Evolutionary conservation across 2,888 invertebrate genomes (phyloP).

Genomic region (Phaedon cochleariae): DNA sequence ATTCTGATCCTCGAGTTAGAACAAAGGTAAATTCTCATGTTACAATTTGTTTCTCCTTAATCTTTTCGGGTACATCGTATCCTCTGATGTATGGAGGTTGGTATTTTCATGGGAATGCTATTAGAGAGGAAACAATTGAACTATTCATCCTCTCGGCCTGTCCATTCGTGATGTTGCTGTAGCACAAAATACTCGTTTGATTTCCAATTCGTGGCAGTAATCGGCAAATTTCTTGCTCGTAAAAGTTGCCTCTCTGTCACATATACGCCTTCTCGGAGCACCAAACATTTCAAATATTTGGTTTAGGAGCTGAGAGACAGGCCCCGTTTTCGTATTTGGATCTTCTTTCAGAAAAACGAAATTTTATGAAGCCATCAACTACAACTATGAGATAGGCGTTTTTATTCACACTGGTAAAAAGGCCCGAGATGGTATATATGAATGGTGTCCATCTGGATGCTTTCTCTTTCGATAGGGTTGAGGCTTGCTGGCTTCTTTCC

Average conservation of each 20-base stretch:
- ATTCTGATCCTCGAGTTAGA: no score
- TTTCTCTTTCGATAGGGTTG: constrained; percentile 34
- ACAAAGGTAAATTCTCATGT: no score
- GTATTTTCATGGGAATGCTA: constrained; percentile 28
- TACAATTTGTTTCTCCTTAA: constrained; percentile 20
- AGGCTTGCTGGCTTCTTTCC: constrained; percentile 38
- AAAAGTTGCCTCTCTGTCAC: constrained; percentile 39
- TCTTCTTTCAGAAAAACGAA: constrained; percentile 47
- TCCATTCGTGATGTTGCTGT: constrained; percentile 47
- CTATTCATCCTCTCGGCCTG: constrained; percentile 46
- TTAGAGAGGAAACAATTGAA: constrained; percentile 34
- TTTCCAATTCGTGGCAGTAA: constrained; percentile 27
- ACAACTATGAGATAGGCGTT: constrained; percentile 46
- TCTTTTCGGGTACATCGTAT: constrained; percentile 22
- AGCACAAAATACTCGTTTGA: constrained; percentile 39
- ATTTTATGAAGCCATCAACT: constrained; percentile 40
- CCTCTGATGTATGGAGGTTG: constrained; percentile 34
- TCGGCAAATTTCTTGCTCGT: constrained; percentile 39
- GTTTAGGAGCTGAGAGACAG: no score
- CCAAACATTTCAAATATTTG: constrained; percentile 36
- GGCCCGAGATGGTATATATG: constrained; percentile 48
- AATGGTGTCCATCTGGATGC: constrained; percentile 45
- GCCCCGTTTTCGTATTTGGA: constrained; percentile 35
- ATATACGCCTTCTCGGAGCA: constrained; percentile 36
- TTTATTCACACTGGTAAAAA: constrained; percentile 41